Conservation (phyloP, 1,140 invertebrate genomes). For the Orussus abietinus region DNA sequence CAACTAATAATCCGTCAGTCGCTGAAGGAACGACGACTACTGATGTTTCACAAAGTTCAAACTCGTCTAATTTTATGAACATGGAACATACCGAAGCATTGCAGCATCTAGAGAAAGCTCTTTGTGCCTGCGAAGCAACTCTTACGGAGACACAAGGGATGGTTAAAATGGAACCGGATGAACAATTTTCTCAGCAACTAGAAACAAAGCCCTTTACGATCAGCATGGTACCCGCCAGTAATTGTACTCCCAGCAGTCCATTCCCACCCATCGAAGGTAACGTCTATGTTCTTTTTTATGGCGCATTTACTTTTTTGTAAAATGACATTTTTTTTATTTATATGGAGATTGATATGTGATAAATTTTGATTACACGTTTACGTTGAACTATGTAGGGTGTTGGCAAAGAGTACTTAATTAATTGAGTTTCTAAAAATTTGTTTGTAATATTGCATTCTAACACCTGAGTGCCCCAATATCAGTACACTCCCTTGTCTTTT, state of each 20-base stretch:
- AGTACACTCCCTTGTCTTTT: no score
- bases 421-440: no score
- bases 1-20: no score
- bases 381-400: no score
- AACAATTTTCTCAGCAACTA: constrained; percentile 42
- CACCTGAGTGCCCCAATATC: no score
- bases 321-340: constrained; percentile 12
- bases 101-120: constrained; percentile 48
- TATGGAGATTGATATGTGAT: no score
- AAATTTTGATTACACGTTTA: no score
- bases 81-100: constrained; percentile 50
- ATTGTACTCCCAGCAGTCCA: constrained; percentile 46
- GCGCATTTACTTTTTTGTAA: constrained; percentile 7
- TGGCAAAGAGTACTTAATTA: no score
- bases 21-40: neutral
- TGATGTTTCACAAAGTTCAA: constrained; percentile 19
- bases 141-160: constrained; percentile 46
- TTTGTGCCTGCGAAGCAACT: constrained; percentile 49
- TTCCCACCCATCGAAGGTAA: constrained; percentile 52
- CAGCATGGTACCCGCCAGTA: constrained; percentile 45
- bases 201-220: constrained; percentile 49
- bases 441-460: no score
- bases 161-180: constrained; percentile 52
- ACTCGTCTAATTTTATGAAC: constrained; percentile 41
- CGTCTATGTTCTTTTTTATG: constrained; percentile 9